A percentile compares a stretch with the other conserved stretches of the same genome.
phyloP scores from a whole-genome alignment of 2,113 vertebrate species.

The Emberiza fucata region DNA sequence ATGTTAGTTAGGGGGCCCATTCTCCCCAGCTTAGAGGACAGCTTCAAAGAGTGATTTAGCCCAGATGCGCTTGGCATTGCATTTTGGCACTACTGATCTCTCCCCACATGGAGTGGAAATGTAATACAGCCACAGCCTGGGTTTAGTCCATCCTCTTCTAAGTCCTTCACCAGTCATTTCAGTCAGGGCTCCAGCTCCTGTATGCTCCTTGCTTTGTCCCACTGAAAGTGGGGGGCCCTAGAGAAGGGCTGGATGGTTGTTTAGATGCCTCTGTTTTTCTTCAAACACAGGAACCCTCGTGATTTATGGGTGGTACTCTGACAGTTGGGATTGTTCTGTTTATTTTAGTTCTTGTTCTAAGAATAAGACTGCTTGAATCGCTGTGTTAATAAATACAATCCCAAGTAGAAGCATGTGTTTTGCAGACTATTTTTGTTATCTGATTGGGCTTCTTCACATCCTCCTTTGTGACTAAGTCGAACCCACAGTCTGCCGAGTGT shows the following conservation, averaged over 20 bases:
- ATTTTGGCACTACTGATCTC: background rate
- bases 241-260: background rate
- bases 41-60: background rate
- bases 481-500: background rate
- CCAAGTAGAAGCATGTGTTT: conserved; percentile 8
- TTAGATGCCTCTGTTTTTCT: background rate
- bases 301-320: background rate
- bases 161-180: background rate
- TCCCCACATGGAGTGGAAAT: background rate
- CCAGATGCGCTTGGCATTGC: background rate
- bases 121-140: background rate
- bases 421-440: conserved; percentile 13
- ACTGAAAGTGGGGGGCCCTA: background rate
- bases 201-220: background rate
- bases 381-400: conserved; percentile 32
- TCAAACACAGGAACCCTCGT: background rate
- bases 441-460: background rate
- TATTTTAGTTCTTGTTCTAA: conserved; percentile 18
- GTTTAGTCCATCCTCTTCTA: background rate
- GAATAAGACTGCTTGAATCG: background rate
- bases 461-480: conserved; percentile 26
- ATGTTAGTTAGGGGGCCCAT: background rate
- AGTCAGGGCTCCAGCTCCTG: background rate
- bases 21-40: background rate
- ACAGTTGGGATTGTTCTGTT: background rate